Conservation (phyloP, 2,113 vertebrate genomes). For the Cottus gobio region DNA sequence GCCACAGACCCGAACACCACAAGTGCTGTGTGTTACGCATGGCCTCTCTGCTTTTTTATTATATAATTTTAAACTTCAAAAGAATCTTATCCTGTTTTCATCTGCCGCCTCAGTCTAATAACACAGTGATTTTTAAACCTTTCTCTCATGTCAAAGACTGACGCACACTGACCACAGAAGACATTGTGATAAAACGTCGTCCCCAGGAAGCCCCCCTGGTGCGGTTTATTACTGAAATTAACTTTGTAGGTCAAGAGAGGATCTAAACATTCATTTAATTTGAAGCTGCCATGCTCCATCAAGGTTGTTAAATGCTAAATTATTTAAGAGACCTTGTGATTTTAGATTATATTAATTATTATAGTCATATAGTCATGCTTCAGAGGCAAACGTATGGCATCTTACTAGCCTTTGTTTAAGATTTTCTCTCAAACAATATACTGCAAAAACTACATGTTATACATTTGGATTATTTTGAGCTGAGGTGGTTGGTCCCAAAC, state of each 20-base stretch:
- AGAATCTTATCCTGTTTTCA: conserved; percentile 85
- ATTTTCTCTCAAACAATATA: background rate
- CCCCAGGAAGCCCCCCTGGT: conserved; percentile 11
- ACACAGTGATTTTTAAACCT: conserved; percentile 63
- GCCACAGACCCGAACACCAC: background rate
- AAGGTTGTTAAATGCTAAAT: background rate
- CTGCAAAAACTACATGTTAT: background rate
- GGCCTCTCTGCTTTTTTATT: conserved; percentile 62
- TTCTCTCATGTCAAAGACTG: conserved; percentile 47
- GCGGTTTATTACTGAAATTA: background rate
- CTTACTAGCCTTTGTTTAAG: background rate
- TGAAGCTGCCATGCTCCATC: background rate
- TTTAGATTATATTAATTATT: background rate
- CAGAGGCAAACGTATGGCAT: background rate
- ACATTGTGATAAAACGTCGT: conserved; percentile 45
- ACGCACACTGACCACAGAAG: conserved; percentile 63
- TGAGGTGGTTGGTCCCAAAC: background rate
- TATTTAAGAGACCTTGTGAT: background rate
- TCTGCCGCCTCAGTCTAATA: conserved; percentile 88
- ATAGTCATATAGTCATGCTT: background rate
- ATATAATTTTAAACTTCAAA: conserved; percentile 82
- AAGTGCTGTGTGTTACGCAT: too few species aligned
- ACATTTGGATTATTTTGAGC: background rate
- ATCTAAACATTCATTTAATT: background rate
- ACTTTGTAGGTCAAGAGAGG: background rate